Conservation (phyloP, 2,888 invertebrate species). For the Ichneumon xanthorius region DNA sequence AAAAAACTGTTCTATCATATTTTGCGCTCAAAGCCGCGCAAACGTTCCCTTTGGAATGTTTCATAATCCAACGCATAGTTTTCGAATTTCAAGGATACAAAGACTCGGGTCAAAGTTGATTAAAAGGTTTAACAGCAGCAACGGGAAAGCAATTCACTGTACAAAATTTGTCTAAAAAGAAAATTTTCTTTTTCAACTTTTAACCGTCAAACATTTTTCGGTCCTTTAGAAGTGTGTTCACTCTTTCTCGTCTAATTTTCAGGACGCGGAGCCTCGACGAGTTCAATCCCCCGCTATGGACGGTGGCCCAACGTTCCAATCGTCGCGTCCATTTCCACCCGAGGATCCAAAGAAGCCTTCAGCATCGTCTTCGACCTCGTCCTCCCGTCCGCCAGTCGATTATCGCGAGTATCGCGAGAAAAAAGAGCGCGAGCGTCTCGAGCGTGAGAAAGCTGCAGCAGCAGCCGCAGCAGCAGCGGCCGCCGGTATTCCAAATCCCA, state of each 20-base stretch:
- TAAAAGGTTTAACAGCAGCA: neutral
- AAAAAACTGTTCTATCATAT: neutral
- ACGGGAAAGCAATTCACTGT: neutral
- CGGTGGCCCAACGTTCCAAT: constrained; percentile 76
- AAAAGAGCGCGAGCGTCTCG: constrained; percentile 87
- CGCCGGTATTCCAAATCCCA: constrained; percentile 62
- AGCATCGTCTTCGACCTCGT: constrained; percentile 75
- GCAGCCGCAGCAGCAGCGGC: constrained; percentile 68
- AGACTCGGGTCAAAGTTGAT: neutral
- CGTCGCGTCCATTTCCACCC: constrained; percentile 76
- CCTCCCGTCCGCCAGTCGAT: constrained; percentile 85
- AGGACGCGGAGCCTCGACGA: constrained; percentile 82
- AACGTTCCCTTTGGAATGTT: neutral
- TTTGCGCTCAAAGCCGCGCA: neutral
- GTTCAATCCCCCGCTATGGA: constrained; percentile 79
- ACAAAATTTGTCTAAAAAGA: neutral
- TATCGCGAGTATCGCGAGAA: constrained; percentile 89
- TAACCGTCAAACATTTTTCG: neutral
- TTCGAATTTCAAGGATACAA: neutral
- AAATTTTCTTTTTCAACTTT: neutral
- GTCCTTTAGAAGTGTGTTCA: neutral
- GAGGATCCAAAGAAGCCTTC: constrained; percentile 80
- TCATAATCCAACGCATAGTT: neutral
- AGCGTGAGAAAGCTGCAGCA: constrained; percentile 84
- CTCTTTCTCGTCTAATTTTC: constrained; percentile 22